Base-by-base conservation (phyloP, 2,113 vertebrate genomes). In the Coptodon bakossiorum region DNA sequence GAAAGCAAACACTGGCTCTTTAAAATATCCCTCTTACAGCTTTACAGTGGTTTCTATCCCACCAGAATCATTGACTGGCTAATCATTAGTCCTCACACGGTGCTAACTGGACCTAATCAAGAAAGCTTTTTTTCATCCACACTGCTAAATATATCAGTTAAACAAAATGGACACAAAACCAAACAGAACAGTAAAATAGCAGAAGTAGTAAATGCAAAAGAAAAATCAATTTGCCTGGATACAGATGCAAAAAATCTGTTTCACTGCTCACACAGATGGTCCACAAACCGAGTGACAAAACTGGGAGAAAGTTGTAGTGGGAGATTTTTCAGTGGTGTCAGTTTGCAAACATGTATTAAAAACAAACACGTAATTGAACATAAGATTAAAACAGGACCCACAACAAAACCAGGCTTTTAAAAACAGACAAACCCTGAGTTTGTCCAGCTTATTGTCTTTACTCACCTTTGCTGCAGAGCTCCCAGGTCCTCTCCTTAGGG, bases 401-500 rank as follows among this genome's bases (percentile, higher is more conserved):
- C 45, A 31, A 50, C 11, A 22, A 50, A n/a, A 12, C 5, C 24
- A 50, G 43, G 22, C 4, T 17, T 19, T 29, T 76, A 76, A 48
- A 50, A 76, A 50, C 43, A 76, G 16, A 76, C 9, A 31, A 7
- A 31, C 16, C 71, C 43, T 11, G 73, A 52, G 27, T 78, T 78
- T 78, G 10, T 78, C 27, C 73, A n/a, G 27, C 7, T 27, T 7
- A 10, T 6, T 3, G 7, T 48, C 11, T 14, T 38, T 61, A 86
- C 94, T 95, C 93, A 97, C 96, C 97, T 96, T 98, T 95, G 96
- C 94, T 89, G 91, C 95, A 17, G 97, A 95, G 12, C 93, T 85
- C 81, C 92, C 89, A 0, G 88, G 86, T 80, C 94, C 95, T 94
- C 97, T 97, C 95, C 97, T 97, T 82, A 99, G 95, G 1, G 97